Conservation (phyloP, 2,888 invertebrate species). For the Tipula unca region DNA sequence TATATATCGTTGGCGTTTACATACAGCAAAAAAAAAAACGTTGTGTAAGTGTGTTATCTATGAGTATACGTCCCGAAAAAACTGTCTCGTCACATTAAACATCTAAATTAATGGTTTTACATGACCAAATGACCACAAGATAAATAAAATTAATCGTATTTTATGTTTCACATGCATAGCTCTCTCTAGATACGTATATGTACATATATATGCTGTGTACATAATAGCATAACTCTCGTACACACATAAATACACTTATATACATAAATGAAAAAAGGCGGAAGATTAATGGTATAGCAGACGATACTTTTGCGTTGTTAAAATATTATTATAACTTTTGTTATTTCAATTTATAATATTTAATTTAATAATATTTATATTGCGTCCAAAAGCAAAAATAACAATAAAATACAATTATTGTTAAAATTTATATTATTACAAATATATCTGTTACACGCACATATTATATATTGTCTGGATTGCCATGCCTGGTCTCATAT, state of each 20-base stretch:
- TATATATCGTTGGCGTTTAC: background rate
- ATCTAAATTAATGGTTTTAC: background rate
- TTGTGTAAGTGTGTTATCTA: background rate
- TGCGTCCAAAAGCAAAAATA: background rate
- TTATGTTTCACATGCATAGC: background rate
- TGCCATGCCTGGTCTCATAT: background rate
- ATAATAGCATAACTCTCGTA: background rate
- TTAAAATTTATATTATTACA: background rate
- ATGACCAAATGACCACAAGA: background rate
- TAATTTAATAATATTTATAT: background rate
- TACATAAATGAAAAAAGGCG: background rate
- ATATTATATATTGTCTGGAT: background rate
- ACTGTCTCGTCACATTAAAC: background rate
- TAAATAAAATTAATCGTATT: background rate
- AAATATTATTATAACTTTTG: background rate
- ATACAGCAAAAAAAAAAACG: background rate
- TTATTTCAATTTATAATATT: background rate
- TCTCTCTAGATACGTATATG: background rate
- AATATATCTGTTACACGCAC: background rate
- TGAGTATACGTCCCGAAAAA: background rate
- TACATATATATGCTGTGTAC: background rate
- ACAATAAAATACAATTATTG: background rate
- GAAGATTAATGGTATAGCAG: background rate
- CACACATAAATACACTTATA: background rate
- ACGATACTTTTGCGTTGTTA: background rate